These are phyloP conservation scores for Anas platyrhynchos DNA, from an alignment of 2,113 vertebrate species.

Conservation along the genomic window DNA sequence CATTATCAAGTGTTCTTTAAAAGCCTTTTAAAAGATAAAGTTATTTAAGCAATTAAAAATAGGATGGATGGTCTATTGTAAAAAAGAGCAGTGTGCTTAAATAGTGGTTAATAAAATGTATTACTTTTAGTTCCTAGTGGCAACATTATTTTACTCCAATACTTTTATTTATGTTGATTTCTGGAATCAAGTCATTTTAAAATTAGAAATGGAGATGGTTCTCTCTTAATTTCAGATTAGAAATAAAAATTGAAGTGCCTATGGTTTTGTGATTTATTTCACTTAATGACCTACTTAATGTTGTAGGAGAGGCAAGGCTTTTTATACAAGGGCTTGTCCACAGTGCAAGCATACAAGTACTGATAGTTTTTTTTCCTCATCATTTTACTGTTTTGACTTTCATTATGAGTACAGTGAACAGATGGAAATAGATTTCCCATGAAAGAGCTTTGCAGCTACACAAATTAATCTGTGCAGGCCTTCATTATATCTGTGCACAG, in stretches of 20 bases:
- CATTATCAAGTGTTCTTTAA: neutral
- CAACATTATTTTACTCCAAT: neutral
- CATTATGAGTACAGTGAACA: neutral
- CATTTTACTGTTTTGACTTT: neutral
- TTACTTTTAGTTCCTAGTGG: neutral
- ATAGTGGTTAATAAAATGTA: neutral
- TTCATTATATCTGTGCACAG: neutral
- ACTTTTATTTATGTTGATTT: neutral
- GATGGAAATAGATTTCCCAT: neutral
- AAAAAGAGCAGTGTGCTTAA: neutral
- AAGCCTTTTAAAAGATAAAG: neutral
- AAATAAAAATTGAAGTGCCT: neutral
- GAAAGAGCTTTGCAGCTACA: neutral
- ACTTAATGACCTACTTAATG: neutral
- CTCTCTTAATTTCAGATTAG: neutral
- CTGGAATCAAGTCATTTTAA: neutral
- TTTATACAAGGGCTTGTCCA: neutral
- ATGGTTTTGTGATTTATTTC: neutral
- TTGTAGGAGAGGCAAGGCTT: neutral
- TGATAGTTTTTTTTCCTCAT: neutral
- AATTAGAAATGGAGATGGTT: neutral
- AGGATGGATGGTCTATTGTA: neutral
- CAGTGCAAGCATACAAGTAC: neutral
- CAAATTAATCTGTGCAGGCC: neutral
- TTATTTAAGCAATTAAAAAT: neutral